phyloP scores from a whole-genome alignment of 2,888 invertebrate genomes.

The Drosophila parthenogenetica region DNA sequence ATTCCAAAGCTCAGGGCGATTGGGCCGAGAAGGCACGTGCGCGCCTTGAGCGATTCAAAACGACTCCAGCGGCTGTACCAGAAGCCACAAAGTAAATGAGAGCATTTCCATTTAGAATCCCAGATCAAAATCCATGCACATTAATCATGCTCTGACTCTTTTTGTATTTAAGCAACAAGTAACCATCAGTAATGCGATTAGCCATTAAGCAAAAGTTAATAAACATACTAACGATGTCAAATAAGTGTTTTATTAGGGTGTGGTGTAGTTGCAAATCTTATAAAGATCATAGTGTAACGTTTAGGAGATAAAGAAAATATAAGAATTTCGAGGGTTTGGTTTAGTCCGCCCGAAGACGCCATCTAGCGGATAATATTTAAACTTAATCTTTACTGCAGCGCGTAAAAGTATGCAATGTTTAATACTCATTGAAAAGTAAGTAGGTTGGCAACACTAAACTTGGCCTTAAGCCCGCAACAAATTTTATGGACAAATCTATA shows the following conservation, averaged over 20 bases:
- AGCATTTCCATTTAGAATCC: constrained; percentile 3
- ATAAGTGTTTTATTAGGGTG: constrained; percentile 10
- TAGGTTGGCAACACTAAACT: no score
- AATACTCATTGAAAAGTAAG: background rate
- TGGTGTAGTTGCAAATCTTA: no score
- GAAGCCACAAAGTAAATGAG: constrained; percentile 44
- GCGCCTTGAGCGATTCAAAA: constrained; percentile 84
- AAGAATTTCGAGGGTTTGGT: background rate
- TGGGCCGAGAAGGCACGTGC: constrained; percentile 84
- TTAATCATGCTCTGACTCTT: constrained; percentile 23
- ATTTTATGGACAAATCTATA: no score
- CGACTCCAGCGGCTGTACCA: constrained; percentile 19
- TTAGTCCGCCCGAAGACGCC: background rate
- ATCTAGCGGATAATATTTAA: background rate
- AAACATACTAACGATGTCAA: constrained; percentile 20
- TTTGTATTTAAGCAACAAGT: constrained; percentile 34
- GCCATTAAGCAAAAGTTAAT: constrained; percentile 43
- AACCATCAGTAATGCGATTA: constrained; percentile 46
- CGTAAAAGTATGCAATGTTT: background rate
- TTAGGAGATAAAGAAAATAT: no score
- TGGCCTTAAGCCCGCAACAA: no score
- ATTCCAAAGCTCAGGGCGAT: constrained; percentile 41
- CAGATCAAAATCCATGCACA: constrained; percentile 26
- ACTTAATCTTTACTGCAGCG: background rate
- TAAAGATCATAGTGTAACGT: no score